Percentiles rank a stretch among this genome's conserved stretches.
phyloP scores from a whole-genome alignment of 2,113 vertebrate genomes.

The Talpa occidentalis region DNA sequence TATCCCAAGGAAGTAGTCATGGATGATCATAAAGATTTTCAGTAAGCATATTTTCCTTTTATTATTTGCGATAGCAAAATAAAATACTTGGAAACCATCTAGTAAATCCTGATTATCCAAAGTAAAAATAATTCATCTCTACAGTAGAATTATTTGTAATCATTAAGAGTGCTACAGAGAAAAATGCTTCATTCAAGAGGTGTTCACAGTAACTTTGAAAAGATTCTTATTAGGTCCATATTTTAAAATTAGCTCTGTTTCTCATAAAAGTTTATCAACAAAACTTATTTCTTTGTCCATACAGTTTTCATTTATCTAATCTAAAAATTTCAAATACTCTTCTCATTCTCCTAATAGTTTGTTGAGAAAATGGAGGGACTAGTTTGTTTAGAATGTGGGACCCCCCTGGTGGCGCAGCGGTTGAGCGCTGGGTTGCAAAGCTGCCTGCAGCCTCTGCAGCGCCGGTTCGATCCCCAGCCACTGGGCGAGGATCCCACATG shows the following conservation, averaged over 20 bases:
- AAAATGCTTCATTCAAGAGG: conserved; percentile 1
- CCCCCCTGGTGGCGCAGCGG: too few relatives aligned
- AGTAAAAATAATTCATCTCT: conserved; percentile 36
- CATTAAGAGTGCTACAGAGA: neutral
- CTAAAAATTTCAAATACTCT: neutral
- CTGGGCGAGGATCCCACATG: too few relatives aligned
- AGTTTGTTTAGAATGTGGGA: neutral
- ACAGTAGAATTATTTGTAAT: neutral
- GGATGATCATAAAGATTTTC: neutral
- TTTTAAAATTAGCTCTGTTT: conserved; percentile 17
- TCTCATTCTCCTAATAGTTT: neutral
- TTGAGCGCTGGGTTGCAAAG: too few relatives aligned
- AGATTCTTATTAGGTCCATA: neutral
- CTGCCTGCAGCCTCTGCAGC: too few relatives aligned
- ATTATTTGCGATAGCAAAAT: neutral
- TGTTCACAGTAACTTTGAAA: conserved; percentile 15
- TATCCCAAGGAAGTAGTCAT: conserved; percentile 19
- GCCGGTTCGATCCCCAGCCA: too few relatives aligned
- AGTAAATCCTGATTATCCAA: neutral
- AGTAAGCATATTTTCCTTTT: neutral
- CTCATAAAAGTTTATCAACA: neutral
- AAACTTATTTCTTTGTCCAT: neutral
- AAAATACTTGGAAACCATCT: neutral
- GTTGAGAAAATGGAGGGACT: neutral
- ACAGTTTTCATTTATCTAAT: neutral